These are phyloP conservation scores for Rhizomys pruinosus DNA, from an alignment of 2,113 vertebrate genomes.

Conservation along the genomic window DNA sequence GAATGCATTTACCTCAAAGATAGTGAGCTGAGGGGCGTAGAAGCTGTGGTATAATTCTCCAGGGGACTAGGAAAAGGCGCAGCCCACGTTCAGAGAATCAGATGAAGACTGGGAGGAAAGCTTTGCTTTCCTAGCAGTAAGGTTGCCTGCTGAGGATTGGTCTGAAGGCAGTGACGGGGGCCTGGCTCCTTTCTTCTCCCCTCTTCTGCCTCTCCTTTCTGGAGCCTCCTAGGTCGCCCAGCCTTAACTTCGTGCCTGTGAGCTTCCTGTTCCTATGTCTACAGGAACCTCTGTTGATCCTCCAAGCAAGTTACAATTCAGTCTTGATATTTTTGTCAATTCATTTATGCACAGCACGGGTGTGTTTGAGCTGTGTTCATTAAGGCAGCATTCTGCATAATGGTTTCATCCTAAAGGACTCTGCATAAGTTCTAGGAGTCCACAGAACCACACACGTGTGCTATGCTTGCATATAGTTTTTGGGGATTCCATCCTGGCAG, in stretches of 20 bases:
- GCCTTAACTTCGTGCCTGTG: background rate
- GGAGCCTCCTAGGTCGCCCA: background rate
- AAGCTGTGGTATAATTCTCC: no score
- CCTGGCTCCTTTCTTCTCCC: background rate
- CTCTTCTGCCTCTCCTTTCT: background rate
- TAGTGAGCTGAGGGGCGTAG: background rate
- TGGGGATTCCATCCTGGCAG: background rate
- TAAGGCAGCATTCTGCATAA: background rate
- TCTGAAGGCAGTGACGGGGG: background rate
- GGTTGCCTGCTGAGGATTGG: background rate
- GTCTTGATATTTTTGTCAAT: background rate
- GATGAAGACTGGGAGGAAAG: background rate
- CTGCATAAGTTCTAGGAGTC: no score
- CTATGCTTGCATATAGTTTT: background rate
- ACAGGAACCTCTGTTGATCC: background rate
- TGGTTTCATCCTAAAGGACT: background rate
- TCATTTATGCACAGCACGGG: background rate
- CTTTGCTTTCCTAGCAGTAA: background rate
- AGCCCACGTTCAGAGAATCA: background rate
- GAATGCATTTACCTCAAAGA: background rate
- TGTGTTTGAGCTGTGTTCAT: background rate
- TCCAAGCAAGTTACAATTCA: background rate
- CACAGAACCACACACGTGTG: no score
- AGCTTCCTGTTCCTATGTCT: background rate
- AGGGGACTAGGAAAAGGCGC: background rate